Base-by-base conservation (phyloP, 2,888 invertebrate genomes). In the Mimumesa dahlbomi region DNA sequence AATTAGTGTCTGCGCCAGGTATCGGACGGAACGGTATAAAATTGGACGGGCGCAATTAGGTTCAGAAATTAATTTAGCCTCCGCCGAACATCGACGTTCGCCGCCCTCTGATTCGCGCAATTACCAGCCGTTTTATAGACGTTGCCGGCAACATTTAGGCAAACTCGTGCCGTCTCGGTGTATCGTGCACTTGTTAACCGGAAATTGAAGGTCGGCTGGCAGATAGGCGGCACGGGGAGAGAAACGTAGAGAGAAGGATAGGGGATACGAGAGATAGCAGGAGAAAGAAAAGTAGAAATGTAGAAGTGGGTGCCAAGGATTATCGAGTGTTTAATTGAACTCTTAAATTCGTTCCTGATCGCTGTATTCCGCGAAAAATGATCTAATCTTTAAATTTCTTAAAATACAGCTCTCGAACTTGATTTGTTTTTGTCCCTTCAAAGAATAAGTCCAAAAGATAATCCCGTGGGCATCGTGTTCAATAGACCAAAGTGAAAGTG, bases 181-280 rank as follows among this genome's bases (percentile, higher is more conserved):
- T 65, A 54, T 73, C 75, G 67, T 49, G 53, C 45, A 49, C 65
- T 68, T 58, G 76, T 71, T 75, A 75, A 62, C 75, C 79, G 79
- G 79, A 82, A 82, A 79, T 79, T 79, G 79, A 81, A 81, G 79
- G 76, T 68, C 75, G 75, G 11, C 7, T 25, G 7, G 25, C 25
- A 3, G 25, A 7, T 25, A 5, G 25, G 25, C 3, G 25, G 25
- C 4, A 25, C 25, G 7, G 25, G 7, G 34, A 34, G 14, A 14
- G 14, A 2, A 21, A 16, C 21, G 58, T 9, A 1, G 1, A n/a
- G 3, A n/a, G 11, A 4, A 7, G 29, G n/a, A n/a, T n/a, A n/a
- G 13, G 14, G 3, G 6, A 6, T 3, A n/a, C 5, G 31, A 34
- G 19, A 7, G 19, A 11, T 7, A 13, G n/a, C 11, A 14, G 9